Base-by-base conservation (phyloP, 2,888 invertebrate genomes). In the Flabesymbios commensalis region DNA sequence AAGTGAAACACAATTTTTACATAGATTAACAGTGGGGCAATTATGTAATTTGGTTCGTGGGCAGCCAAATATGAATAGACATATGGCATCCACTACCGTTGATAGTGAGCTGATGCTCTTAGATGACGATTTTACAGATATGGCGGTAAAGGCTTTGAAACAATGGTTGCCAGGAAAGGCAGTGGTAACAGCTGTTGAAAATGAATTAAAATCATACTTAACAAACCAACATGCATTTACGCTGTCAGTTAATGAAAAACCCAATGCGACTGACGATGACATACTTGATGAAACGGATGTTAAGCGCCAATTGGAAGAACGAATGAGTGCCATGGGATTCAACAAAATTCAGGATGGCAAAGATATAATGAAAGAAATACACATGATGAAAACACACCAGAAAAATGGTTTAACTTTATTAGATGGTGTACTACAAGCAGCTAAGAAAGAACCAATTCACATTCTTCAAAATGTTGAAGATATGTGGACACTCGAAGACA, bases 241-340 rank as follows among this genome's bases (percentile, higher is more conserved):
- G n/a, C n/a, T n/a, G n/a, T n/a, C n/a, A n/a, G n/a, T n/a, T n/a
- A n/a, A n/a, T n/a, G n/a, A n/a, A n/a, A n/a, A n/a, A n/a, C n/a
- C n/a, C n/a, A n/a, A n/a, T n/a, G 14, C 39, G 14, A 39, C 14
- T 39, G 14, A n/a, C 7, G 59, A 53, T 17, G 31, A 26, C 22
- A 19, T 42, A 3, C 24, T 19, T 10, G 58, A 47, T 48, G 62
- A 62, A 54, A 54, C 28, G 26, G 62, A 63, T 29, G 43, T 51
- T 24, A 47, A 59, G 19, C 59, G 51, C 19, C 31, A 33, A 4
- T 26, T 49, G 22, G 33, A 42, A 19, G 59, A 59, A 43, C 28
- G 59, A n/a, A 33, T 55, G 24, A 49, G 55, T 31, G 54, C 55
- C 19, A 17, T 51, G n/a, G 22, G 41, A 19, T 26, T n/a, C n/a